Conservation (phyloP, 2,888 invertebrate species). For the Neoscelio sp. region DNA sequence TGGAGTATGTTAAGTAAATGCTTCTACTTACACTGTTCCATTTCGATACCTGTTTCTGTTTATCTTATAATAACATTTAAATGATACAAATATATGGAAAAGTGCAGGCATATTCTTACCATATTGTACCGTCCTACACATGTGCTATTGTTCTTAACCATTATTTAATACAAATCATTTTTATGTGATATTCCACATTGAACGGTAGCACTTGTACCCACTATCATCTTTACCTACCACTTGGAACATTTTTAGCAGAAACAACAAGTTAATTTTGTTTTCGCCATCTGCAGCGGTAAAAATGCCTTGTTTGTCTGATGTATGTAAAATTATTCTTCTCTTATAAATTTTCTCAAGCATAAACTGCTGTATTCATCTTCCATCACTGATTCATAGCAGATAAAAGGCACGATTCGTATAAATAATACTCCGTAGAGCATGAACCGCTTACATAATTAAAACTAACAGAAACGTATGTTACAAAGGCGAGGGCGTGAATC, state of each 20-base stretch:
- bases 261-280: not conserved
- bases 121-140: too few relatives aligned
- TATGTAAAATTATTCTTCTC: constrained; percentile 15
- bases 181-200: too few relatives aligned
- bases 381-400: constrained; percentile 12
- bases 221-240: not conserved
- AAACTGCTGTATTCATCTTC: not conserved
- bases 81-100: too few relatives aligned
- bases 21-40: too few relatives aligned
- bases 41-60: too few relatives aligned
- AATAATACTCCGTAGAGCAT: constrained; percentile 6
- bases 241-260: not conserved
- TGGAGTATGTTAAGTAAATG: too few relatives aligned
- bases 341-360: not conserved
- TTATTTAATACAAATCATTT: too few relatives aligned
- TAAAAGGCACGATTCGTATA: constrained; percentile 21
- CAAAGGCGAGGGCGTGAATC: constrained; percentile 50
- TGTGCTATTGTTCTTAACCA: too few relatives aligned
- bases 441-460: constrained; percentile 56
- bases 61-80: too few relatives aligned
- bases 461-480: constrained; percentile 19
- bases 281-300: not conserved
- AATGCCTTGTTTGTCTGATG: constrained; percentile 10
- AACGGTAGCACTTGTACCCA: too few relatives aligned
- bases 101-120: too few relatives aligned